A percentile compares a stretch with the other conserved stretches of the same genome.
Evolutionary conservation across 2,888 invertebrate species (phyloP).

Genomic region (Acronicta alni): DNA sequence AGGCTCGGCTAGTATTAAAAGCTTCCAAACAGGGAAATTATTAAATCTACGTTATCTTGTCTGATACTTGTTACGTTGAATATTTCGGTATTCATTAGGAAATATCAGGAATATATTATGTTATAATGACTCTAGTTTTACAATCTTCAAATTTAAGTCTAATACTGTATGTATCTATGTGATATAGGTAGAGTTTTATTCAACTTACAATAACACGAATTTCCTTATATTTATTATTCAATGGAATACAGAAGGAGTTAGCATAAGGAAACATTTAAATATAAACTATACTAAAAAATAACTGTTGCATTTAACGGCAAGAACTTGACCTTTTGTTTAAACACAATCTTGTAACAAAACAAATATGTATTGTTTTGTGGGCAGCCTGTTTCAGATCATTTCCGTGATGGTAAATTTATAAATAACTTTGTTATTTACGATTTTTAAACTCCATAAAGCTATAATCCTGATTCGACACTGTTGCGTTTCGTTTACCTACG

Average conservation of each 20-base stretch:
- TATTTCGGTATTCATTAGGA: conserved; percentile 17
- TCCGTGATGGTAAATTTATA: conserved; percentile 18
- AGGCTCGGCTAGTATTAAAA: no score
- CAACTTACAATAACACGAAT: no score
- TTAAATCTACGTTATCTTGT: conserved; percentile 23
- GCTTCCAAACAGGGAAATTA: conserved; percentile 17
- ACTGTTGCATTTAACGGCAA: conserved; percentile 35
- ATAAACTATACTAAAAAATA: conserved; percentile 21
- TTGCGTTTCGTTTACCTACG: no score
- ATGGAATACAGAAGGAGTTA: not conserved
- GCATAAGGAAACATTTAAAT: conserved; percentile 38
- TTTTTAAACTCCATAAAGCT: not conserved
- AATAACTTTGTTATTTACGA: conserved; percentile 1
- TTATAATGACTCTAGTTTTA: no score
- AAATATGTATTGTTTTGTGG: conserved; percentile 18
- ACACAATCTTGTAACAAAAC: conserved; percentile 23
- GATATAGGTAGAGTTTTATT: no score
- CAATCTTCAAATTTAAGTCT: no score
- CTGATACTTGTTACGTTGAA: conserved; percentile 15
- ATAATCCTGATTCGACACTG: no score
- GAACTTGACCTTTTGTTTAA: conserved; percentile 55
- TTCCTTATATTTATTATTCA: no score
- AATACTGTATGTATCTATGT: no score
- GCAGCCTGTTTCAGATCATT: conserved; percentile 6
- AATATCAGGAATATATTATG: conserved; percentile 6